A percentile compares a stretch with the other conserved stretches of the same genome.
These are phyloP conservation scores for Phenganax subtilis DNA, from an alignment of 92 coral and sea anemone species.

Conservation along the genomic window DNA sequence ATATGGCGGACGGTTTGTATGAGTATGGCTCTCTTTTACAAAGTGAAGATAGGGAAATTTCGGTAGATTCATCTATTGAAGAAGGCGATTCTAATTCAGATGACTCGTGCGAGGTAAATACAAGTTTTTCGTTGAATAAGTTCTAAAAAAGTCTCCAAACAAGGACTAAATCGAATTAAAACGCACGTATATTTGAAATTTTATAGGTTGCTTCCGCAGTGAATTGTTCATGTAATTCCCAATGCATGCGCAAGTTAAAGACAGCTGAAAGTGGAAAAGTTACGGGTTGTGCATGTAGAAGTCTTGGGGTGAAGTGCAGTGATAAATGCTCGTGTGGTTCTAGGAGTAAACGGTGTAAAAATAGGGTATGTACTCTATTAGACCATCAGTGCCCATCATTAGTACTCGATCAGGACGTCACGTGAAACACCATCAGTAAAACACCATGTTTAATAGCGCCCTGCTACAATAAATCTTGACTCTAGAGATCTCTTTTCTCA, in stretches of 20 bases:
- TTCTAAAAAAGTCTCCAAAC: background rate
- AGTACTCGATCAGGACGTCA: no score
- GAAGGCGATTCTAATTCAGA: background rate
- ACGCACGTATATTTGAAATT: background rate
- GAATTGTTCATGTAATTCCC: background rate
- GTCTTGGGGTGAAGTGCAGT: background rate
- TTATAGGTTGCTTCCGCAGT: constrained; percentile 1
- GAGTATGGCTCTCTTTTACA: background rate
- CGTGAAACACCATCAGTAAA: no score
- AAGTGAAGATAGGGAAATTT: background rate
- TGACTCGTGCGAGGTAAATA: background rate
- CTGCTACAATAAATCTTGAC: no score
- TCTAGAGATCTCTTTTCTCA: no score
- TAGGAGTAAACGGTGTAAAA: constrained; percentile 6
- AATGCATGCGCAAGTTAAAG: constrained; percentile 18
- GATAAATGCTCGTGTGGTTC: constrained; percentile 5
- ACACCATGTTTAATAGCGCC: no score
- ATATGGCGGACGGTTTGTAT: background rate
- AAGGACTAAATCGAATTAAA: background rate
- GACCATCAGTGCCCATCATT: no score
- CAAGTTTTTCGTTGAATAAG: background rate
- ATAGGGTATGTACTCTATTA: no score
- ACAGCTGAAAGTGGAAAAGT: constrained; percentile 6
- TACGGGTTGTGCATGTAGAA: constrained; percentile 4
- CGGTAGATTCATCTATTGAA: background rate